A percentile compares a stretch with the other conserved stretches of the same genome.
These are phyloP conservation scores for Falco naumanni DNA, from an alignment of 2,797 vertebrate species.

Conservation along the genomic window DNA sequence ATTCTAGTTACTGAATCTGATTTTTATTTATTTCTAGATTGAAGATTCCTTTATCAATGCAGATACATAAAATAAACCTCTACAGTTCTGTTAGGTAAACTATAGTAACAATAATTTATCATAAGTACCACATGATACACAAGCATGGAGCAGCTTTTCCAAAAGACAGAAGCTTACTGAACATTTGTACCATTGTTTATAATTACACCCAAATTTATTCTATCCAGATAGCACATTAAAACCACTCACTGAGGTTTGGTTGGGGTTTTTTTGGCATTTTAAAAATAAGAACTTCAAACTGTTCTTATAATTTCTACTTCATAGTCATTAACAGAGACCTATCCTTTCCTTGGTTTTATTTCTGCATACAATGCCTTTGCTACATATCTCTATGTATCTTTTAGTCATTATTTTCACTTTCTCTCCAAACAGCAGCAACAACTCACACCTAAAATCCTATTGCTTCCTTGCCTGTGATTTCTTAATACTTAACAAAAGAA, in stretches of 20 bases:
- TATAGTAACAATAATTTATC: not conserved
- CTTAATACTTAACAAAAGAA: not conserved
- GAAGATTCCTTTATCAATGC: not conserved
- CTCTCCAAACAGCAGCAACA: not conserved
- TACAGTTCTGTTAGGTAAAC: not conserved
- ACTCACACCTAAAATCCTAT: not conserved
- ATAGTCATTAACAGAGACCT: not conserved
- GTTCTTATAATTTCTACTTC: not conserved
- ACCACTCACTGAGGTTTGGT: not conserved
- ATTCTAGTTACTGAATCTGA: not conserved
- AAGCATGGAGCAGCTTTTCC: not conserved
- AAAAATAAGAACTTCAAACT: not conserved
- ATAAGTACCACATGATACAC: not conserved
- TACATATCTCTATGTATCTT: not conserved
- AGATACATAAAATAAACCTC: not conserved
- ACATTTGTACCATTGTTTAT: not conserved
- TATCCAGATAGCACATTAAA: not conserved
- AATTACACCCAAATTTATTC: not conserved
- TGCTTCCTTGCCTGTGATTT: not conserved
- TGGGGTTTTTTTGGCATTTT: not conserved
- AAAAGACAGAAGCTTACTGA: not conserved
- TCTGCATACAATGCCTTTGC: not conserved
- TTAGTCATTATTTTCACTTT: not conserved
- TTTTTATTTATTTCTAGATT: not conserved
- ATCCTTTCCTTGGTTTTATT: not conserved